Evolutionary conservation across 2,797 vertebrate species (phyloP).

Genomic region (Mionectes olivaceus): DNA sequence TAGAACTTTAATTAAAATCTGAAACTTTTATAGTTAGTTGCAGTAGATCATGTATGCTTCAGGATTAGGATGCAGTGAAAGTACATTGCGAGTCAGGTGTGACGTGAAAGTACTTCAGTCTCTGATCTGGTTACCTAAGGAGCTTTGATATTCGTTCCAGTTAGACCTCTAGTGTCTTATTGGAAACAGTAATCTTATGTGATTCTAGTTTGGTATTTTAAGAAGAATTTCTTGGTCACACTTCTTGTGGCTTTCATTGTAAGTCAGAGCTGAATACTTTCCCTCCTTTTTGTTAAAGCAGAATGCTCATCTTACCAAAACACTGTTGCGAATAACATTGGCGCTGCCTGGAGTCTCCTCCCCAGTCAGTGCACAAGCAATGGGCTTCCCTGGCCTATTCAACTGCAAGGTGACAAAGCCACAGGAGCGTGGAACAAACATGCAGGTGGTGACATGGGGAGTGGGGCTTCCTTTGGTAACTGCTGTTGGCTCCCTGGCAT

Average conservation of each 20-base stretch:
- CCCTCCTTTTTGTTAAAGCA: not conserved
- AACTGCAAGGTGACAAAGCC: rapidly evolving
- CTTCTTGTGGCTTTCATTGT: not conserved
- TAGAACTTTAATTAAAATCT: not conserved
- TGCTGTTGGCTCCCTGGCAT: not conserved
- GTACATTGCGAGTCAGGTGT: rapidly evolving
- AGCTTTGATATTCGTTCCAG: not conserved
- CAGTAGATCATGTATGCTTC: not conserved
- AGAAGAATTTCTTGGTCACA: not conserved
- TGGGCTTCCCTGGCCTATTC: not conserved
- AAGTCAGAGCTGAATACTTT: not conserved
- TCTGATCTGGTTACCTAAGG: not conserved
- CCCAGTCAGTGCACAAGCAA: not conserved
- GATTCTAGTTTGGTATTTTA: not conserved
- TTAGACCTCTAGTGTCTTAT: not conserved
- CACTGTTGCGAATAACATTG: not conserved
- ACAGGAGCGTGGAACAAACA: not conserved
- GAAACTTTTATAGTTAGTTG: not conserved
- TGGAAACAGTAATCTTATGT: not conserved
- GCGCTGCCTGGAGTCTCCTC: not conserved
- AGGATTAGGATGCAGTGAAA: not conserved
- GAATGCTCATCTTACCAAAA: not conserved
- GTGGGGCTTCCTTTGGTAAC: not conserved
- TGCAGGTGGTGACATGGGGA: not conserved
- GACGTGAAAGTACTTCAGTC: not conserved